Base-by-base conservation (phyloP, 2,888 invertebrate species). In the Tenthredo distinguenda region DNA sequence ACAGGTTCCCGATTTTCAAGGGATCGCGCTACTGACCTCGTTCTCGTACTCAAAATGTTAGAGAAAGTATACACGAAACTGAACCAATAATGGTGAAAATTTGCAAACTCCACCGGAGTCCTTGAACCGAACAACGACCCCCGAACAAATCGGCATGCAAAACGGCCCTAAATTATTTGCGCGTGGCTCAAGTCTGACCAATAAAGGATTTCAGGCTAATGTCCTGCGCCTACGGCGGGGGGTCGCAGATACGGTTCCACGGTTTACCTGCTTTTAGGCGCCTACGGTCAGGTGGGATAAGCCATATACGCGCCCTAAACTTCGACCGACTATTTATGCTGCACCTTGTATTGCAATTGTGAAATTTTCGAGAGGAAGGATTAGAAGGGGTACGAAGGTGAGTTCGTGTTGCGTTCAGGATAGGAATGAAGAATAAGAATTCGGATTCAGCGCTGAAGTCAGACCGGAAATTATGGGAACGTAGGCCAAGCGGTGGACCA, bases 161-260 rank as follows among this genome's bases (percentile, higher is more conserved):
- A 89, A 82, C 86, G 86, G 85, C 85, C 87, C 87, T 91, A 91
- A 91, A 92, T 92, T 90, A 91, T 86, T 71, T 65, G 88, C 90
- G 87, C 90, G 89, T 90, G 89, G 86, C 88, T 86, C 77, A n/a
- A 76, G 84, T 47, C 50, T 65, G 71, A 6, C 62, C 83, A 83
- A 83, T 71, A 68, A 58, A 62, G 31, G 26, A 47, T 68, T 81
- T 31, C 65, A 4, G 83, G 68, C 21, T 83, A 34, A 43, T 47
- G 7, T 47, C 68, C 68, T 12, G 7, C 83, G 83, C 47, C 34
- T 10, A 9, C 26, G 9, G 37, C 37, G 68, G 83, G 81, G 68
- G 43, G 47, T 47, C 68, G n/a, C 15, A n/a, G 68, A 71, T 71
- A 43, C 81, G 37, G 18, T 43, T 34, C 31, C 26, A 62, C 10